Conservation (phyloP, 1,140 invertebrate genomes). For the Caenorhabditis brenneri region DNA sequence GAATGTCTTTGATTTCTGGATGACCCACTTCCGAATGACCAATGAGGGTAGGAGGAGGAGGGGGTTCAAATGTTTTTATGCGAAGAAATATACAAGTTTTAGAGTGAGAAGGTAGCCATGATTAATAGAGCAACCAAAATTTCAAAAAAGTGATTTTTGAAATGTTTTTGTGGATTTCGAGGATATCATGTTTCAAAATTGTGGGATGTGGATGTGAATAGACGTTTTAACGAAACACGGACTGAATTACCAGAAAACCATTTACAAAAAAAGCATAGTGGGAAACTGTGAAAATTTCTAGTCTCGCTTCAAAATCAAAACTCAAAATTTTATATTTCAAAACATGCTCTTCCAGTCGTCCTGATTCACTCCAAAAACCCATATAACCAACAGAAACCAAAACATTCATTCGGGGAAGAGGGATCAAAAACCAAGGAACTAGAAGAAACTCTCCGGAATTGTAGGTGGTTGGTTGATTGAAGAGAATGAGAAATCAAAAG, state of each 20-base stretch:
- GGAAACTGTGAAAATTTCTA: too few relatives aligned
- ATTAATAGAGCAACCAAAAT: not conserved
- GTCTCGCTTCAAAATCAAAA: too few relatives aligned
- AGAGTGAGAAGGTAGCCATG: not conserved
- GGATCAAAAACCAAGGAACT: not conserved
- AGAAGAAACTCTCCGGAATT: not conserved
- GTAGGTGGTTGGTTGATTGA: not conserved
- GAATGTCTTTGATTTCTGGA: not conserved
- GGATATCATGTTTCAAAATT: not conserved
- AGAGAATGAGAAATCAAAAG: not conserved
- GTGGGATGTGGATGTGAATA: not conserved
- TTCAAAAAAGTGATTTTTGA: slow-evolving; percentile 1
- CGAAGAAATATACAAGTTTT: not conserved
- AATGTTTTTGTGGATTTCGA: not conserved
- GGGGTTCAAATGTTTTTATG: not conserved
- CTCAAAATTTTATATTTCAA: too few relatives aligned
- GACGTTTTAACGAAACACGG: too few relatives aligned
- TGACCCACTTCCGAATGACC: not conserved
- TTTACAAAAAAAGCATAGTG: too few relatives aligned
- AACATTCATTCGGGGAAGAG: not conserved
- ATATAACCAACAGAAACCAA: too few relatives aligned
- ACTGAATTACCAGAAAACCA: not conserved
- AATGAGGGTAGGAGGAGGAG: not conserved
- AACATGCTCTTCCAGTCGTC: too few relatives aligned
- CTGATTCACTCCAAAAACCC: too few relatives aligned